Evolutionary conservation across 1,140 invertebrate species (phyloP), one percentile per base, ranked within the genome.

Genomic region (Apis florea): DNA sequence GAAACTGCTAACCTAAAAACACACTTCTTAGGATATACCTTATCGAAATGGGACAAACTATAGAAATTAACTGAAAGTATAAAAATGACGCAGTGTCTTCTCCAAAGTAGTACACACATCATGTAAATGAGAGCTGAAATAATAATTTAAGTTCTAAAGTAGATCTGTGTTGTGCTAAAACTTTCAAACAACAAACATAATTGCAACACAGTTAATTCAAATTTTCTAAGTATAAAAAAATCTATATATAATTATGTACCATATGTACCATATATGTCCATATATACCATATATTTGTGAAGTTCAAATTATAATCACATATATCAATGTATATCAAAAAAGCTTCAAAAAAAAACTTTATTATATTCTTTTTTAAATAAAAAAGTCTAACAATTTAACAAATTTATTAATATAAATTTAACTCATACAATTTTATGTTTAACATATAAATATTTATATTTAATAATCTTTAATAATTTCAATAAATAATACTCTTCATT

Each of bases 21-120:
- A 72, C 26, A 47, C 56, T 72, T 63, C 47, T 51, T 69, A 56
- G 47, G 19, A 54, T 61, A 72, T 17, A 49, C 15, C 24, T 24
- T 40, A 61, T 78, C 59, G 21, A 84, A 83, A 68, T 83, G 24
- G 74, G 56, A 51, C 69, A 79, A 85, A 85, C 76, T 85, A 31
- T n/a, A 74, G 75, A 84, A 54, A 79, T 84, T 79, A 79, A 84
- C 53, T 74, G n/a, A 24, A 58, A 49, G 63, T 47, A 59, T 74
- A 84, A 85, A 85, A 83, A 59, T 61, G 49, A 59, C 58, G 21
- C 31, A 74, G 12, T 53, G 11, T 11, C 19, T 58, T 24, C n/a
- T 24, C 49, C 49, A n/a, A 78, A 72, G 61, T 71, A 83, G 51
- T 66, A 54, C 61, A 31, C 63, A 24, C 59, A 56, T 68, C 69